Conservation (phyloP, 2,797 vertebrate species). For the Silurus aristotelis region DNA sequence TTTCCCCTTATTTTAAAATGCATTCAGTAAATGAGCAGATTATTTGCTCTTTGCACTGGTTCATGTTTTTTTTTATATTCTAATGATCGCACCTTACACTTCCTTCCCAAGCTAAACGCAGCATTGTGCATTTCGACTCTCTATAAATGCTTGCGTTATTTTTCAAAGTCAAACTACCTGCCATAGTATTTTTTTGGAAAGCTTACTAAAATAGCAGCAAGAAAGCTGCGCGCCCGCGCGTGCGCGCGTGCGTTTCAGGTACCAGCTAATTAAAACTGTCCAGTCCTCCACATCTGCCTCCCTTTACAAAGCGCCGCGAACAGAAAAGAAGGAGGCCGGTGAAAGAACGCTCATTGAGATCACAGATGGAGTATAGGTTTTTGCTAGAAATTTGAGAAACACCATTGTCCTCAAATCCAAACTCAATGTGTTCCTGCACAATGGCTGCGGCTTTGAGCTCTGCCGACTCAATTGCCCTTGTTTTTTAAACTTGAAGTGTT, state of each 20-base stretch:
- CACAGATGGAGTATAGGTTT: slow-evolving; percentile 97
- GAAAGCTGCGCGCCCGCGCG: slow-evolving; percentile 42
- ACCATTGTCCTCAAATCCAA: slow-evolving; percentile 96
- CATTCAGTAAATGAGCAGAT: not conserved
- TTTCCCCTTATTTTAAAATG: not conserved
- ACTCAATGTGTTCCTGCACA: slow-evolving; percentile 92
- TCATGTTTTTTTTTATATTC: not conserved
- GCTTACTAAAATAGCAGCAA: slow-evolving; percentile 4
- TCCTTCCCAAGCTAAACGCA: not conserved
- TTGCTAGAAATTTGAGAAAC: slow-evolving; percentile 97
- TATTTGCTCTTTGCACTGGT: not conserved
- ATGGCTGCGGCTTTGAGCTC: slow-evolving; percentile 88
- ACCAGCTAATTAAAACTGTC: slow-evolving; percentile 89
- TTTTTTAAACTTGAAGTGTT: slow-evolving; percentile 98
- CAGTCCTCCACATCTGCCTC: slow-evolving; percentile 92
- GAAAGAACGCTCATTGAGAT: slow-evolving; percentile 92
- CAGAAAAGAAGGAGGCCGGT: slow-evolving; percentile 77
- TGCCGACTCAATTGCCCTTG: slow-evolving; percentile 90
- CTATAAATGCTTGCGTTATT: not conserved
- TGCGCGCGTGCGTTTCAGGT: slow-evolving; percentile 67
- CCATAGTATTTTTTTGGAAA: not conserved
- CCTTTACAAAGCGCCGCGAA: slow-evolving; percentile 80
- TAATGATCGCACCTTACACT: too few relatives aligned
- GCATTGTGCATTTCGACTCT: too few relatives aligned
- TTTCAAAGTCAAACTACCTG: not conserved